phyloP scores from a whole-genome alignment of 2,888 invertebrate species.

The Lepidochrysops patricia region DNA sequence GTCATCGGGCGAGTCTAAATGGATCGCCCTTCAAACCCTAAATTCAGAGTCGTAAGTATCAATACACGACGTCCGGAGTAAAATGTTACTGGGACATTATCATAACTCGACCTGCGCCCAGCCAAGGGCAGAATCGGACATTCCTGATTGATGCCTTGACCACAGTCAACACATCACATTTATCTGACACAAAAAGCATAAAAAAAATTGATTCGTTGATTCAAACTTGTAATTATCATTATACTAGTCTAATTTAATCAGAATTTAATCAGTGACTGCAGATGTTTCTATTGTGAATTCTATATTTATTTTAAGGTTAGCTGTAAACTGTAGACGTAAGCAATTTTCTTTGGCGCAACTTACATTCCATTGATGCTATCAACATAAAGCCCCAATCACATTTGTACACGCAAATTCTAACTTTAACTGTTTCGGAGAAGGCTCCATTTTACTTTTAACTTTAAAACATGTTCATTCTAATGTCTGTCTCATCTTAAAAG shows the following conservation, averaged over 20 bases:
- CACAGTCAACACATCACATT: neutral
- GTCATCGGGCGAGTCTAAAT: constrained; percentile 74
- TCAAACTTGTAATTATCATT: neutral
- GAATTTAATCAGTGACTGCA: neutral
- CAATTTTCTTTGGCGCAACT: neutral
- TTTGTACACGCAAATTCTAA: neutral
- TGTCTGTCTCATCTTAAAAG: neutral
- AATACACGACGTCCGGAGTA: constrained; percentile 50
- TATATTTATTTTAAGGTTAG: neutral
- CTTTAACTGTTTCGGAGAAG: neutral
- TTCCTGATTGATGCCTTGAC: neutral
- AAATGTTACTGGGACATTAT: constrained; percentile 63
- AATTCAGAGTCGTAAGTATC: constrained; percentile 74
- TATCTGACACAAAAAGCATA: neutral
- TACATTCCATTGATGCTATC: neutral
- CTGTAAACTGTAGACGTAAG: neutral
- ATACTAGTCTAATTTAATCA: too few relatives aligned
- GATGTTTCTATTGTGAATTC: neutral
- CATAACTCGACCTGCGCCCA: constrained; percentile 59
- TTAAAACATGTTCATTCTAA: neutral
- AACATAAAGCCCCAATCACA: neutral
- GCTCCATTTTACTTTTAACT: neutral
- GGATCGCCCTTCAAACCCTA: constrained; percentile 74
- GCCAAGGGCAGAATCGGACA: constrained; percentile 64
- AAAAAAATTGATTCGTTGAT: neutral